These are phyloP conservation scores for Macroglossus sobrinus DNA, from an alignment of 2,113 vertebrate species.

Conservation along the genomic window DNA sequence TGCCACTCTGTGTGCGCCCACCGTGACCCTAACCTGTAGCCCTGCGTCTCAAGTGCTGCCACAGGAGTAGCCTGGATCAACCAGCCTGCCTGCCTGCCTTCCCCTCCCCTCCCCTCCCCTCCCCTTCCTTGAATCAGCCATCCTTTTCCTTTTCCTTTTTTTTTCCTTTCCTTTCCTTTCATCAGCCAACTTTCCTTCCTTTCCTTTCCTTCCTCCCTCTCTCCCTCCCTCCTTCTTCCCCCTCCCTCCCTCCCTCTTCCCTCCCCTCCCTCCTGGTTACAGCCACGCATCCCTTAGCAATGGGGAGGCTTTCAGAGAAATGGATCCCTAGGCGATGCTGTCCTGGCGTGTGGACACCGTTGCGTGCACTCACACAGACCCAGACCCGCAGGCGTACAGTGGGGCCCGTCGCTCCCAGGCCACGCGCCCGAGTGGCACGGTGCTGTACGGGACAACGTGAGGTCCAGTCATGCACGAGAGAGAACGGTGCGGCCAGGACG, in stretches of 20 bases:
- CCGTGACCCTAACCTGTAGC: rapidly evolving
- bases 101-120: too few relatives aligned
- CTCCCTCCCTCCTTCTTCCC: too few relatives aligned
- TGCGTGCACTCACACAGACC: background rate
- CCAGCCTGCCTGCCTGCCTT: rapidly evolving
- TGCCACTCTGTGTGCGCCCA: background rate
- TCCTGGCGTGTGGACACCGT: rapidly evolving
- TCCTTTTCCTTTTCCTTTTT: too few relatives aligned
- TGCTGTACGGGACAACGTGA: background rate
- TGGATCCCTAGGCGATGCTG: rapidly evolving
- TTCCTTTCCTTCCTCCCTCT: too few relatives aligned
- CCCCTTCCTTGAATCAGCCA: too few relatives aligned
- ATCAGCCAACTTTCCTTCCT: too few relatives aligned
- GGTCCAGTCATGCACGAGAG: background rate
- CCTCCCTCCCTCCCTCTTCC: too few relatives aligned
- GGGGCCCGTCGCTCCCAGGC: background rate
- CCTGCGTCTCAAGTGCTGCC: background rate
- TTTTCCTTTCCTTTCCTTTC: too few relatives aligned
- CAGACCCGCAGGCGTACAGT: too few relatives aligned
- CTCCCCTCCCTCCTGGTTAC: background rate
- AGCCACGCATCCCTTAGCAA: background rate
- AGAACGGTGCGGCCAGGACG: background rate
- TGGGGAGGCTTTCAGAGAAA: background rate
- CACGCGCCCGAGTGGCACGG: background rate
- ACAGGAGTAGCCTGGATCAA: background rate